phyloP scores from a whole-genome alignment of 2,113 vertebrate genomes.

The Proteles cristata region DNA sequence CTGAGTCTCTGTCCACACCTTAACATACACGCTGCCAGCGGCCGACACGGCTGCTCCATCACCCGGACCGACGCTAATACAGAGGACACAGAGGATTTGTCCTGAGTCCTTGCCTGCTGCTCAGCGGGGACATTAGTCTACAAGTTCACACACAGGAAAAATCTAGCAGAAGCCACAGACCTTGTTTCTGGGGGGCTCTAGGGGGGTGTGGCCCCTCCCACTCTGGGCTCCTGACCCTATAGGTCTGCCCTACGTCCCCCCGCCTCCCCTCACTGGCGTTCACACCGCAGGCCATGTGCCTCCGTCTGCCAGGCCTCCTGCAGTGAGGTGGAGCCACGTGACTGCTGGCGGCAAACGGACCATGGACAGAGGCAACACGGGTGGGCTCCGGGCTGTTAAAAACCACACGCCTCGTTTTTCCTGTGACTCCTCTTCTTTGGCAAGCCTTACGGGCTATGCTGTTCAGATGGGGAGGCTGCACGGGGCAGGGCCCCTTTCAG shows the following conservation, averaged over 20 bases:
- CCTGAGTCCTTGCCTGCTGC: neutral
- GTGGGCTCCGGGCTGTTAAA: neutral
- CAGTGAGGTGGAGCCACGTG: neutral
- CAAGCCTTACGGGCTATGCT: too few relatives aligned
- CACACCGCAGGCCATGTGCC: accelerated
- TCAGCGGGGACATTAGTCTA: neutral
- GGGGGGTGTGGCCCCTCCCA: too few relatives aligned
- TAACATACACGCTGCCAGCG: accelerated
- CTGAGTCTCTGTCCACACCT: neutral
- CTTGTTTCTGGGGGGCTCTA: too few relatives aligned
- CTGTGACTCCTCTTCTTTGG: neutral
- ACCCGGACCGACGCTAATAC: accelerated
- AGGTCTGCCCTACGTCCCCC: accelerated
- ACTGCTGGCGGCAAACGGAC: neutral
- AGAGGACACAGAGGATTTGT: neutral
- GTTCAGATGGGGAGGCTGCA: neutral
- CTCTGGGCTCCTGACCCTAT: accelerated
- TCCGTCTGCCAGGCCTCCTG: accelerated
- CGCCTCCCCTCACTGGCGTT: accelerated
- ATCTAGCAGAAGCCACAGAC: neutral
- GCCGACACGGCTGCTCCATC: neutral
- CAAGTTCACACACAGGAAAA: accelerated
- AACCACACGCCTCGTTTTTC: neutral
- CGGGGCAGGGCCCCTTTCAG: too few relatives aligned
- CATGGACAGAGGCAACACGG: accelerated